Percentiles rank a stretch among this genome's conserved stretches.
Conservation (phyloP, 2,888 invertebrate species). For the Dorcus hopei region DNA sequence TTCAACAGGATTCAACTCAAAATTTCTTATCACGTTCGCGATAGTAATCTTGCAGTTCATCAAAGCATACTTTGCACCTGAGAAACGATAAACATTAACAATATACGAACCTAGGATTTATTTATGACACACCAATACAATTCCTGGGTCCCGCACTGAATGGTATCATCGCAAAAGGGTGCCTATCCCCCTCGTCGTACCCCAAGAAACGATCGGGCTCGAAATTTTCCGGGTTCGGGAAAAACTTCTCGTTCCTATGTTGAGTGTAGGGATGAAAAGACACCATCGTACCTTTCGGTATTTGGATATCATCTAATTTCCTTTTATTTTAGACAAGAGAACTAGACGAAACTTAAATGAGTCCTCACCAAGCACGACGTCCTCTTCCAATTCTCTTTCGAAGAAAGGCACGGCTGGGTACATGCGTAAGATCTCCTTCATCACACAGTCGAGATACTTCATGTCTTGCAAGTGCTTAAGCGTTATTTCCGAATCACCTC, state of each 20-base stretch:
- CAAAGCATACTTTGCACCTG: conserved; percentile 26
- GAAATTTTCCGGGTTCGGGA: conserved; percentile 16
- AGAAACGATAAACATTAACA: neutral
- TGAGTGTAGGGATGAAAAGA: conserved; percentile 15
- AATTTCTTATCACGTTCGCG: conserved; percentile 23
- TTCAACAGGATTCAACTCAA: conserved; percentile 22
- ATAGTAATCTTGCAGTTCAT: conserved; percentile 22
- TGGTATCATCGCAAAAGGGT: conserved; percentile 16
- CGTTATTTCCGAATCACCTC: neutral
- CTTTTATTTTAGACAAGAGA: too few species aligned
- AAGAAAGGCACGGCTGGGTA: conserved; percentile 5
- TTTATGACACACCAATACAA: conserved; percentile 10
- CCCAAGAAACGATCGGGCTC: conserved; percentile 17
- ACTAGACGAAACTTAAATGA: neutral
- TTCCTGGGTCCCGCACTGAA: conserved; percentile 19
- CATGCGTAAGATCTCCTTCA: conserved; percentile 2
- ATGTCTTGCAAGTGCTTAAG: neutral
- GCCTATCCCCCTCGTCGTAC: conserved; percentile 8
- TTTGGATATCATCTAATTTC: conserved; percentile 10
- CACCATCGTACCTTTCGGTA: conserved; percentile 16
- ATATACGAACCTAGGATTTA: neutral
- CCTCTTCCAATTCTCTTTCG: conserved; percentile 49
- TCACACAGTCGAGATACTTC: conserved; percentile 5
- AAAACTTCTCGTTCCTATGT: conserved; percentile 13
- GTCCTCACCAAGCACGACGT: conserved; percentile 32